Evolutionary conservation across 1,140 invertebrate species (phyloP).

Genomic region (Papilio polytes): DNA sequence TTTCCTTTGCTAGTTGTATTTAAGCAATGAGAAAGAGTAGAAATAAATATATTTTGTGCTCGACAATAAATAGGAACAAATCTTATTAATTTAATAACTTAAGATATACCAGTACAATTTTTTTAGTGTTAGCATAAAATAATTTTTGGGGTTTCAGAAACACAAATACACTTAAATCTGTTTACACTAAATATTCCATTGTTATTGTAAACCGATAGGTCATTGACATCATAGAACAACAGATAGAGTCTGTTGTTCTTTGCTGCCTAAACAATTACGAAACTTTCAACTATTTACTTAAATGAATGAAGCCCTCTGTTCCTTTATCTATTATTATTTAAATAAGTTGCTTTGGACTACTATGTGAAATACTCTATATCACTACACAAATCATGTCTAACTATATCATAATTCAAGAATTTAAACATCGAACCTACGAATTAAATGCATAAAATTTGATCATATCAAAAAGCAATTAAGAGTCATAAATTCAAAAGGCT

Average conservation of each 20-base stretch:
- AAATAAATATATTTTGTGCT: neutral
- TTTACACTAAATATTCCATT: slow-evolving; percentile 4
- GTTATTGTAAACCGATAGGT: neutral
- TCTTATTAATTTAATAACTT: too few species aligned
- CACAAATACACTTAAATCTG: neutral
- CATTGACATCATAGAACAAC: slow-evolving; percentile 10
- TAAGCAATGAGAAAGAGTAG: neutral
- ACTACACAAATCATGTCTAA: too few species aligned
- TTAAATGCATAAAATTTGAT: neutral
- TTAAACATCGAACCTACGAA: neutral
- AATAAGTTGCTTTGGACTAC: neutral
- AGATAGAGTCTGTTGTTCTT: too few species aligned
- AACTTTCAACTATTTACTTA: slow-evolving; percentile 9
- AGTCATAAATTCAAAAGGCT: slow-evolving; percentile 13
- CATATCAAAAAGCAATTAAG: slow-evolving; percentile 13
- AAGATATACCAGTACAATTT: too few species aligned
- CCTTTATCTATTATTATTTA: slow-evolving; percentile 6
- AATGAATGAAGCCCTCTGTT: slow-evolving; percentile 9
- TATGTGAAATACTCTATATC: neutral
- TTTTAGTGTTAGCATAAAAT: too few species aligned
- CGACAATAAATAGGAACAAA: neutral
- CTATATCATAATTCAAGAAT: neutral
- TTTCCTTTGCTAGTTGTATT: neutral
- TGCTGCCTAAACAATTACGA: slow-evolving; percentile 8
- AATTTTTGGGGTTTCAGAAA: neutral